Evolutionary conservation across 2,797 vertebrate species (phyloP).

Genomic region (Gymnothorax javanicus): DNA sequence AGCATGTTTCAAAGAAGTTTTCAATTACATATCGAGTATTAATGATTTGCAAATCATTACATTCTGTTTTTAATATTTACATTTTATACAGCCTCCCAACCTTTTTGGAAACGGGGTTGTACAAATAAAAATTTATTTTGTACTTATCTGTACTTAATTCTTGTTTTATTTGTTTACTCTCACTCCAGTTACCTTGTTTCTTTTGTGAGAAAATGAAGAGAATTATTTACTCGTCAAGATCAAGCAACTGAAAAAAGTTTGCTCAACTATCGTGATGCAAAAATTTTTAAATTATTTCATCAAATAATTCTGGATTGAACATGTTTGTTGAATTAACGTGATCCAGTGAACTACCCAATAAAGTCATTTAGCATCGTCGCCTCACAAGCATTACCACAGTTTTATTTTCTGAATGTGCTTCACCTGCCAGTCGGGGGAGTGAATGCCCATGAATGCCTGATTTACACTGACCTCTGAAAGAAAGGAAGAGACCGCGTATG

Average conservation of each 20-base stretch:
- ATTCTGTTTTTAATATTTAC: no score
- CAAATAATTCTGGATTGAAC: neutral
- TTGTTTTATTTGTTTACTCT: neutral
- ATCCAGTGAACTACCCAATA: neutral
- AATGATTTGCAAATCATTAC: no score
- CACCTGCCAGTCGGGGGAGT: neutral
- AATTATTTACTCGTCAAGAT: neutral
- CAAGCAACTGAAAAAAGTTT: neutral
- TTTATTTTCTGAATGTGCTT: neutral
- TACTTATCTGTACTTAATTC: neutral
- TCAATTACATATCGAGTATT: no score
- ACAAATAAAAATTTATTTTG: neutral
- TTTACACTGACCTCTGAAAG: neutral
- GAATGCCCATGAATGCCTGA: neutral
- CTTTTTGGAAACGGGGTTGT: no score
- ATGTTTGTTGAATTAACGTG: neutral
- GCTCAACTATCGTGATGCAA: neutral
- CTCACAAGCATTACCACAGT: neutral
- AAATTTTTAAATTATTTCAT: neutral
- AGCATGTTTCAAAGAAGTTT: no score
- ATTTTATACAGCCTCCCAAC: no score
- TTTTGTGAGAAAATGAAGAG: neutral
- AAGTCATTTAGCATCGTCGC: neutral
- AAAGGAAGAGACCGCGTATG: neutral
- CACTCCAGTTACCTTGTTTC: neutral